Conservation (phyloP, 2,888 invertebrate genomes). For the Willowsia nigromaculata region DNA sequence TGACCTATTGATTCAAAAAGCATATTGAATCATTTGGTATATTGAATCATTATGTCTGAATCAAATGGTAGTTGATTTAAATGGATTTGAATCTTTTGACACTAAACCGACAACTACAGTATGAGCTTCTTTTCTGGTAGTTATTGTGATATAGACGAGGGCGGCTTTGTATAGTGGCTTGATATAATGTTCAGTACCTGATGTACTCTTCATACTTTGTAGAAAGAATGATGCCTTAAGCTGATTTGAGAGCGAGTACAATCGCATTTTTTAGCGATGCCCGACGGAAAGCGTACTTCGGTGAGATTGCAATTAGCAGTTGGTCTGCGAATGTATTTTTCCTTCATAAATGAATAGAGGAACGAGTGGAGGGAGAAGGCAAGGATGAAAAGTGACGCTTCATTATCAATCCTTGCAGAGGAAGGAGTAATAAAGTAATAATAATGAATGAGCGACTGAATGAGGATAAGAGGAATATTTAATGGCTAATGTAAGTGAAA, state of each 20-base stretch:
- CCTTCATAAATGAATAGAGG: neutral
- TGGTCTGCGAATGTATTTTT: too few relatives aligned
- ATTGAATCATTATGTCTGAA: too few relatives aligned
- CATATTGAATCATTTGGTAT: too few relatives aligned
- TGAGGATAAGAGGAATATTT: constrained; percentile 17
- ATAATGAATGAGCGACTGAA: constrained; percentile 10
- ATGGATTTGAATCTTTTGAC: too few relatives aligned
- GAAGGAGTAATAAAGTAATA: constrained; percentile 3
- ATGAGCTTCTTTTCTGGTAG: too few relatives aligned
- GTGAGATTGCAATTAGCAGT: neutral
- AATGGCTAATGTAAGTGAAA: neutral
- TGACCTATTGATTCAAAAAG: too few relatives aligned
- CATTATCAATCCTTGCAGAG: neutral
- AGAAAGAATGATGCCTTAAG: neutral
- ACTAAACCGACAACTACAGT: too few relatives aligned
- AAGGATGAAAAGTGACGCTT: constrained; percentile 30
- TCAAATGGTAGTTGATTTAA: too few relatives aligned
- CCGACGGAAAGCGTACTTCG: neutral
- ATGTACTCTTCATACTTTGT: neutral
- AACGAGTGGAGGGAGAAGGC: neutral
- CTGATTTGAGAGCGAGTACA: neutral
- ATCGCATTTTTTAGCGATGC: too few relatives aligned
- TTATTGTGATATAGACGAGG: neutral
- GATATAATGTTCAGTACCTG: too few relatives aligned
- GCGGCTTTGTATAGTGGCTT: neutral